These are phyloP conservation scores for Papilio glaucus DNA, from an alignment of 1,140 invertebrate genomes.

Conservation along the genomic window DNA sequence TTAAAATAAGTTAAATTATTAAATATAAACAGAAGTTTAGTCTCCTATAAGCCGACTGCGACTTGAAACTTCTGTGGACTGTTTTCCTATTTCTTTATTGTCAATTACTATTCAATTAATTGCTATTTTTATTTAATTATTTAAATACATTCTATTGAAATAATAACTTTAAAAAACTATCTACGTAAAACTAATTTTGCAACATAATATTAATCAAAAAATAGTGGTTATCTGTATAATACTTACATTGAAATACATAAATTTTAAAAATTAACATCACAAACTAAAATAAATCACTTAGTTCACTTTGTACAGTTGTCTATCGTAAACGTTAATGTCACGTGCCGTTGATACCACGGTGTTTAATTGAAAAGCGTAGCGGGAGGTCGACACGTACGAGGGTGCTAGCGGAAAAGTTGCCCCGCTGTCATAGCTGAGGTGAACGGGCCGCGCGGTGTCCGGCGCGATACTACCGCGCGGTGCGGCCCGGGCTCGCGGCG, in stretches of 20 bases:
- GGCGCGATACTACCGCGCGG: slow-evolving; percentile 28
- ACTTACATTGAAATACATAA: background rate
- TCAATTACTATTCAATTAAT: too few relatives aligned
- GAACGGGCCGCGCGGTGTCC: slow-evolving; percentile 13
- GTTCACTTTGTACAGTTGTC: background rate
- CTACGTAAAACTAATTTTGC: too few relatives aligned
- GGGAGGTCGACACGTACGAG: background rate
- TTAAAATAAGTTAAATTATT: background rate
- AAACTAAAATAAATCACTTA: background rate
- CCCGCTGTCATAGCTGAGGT: background rate
- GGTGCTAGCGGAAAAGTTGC: slow-evolving; percentile 20
- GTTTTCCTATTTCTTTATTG: too few relatives aligned
- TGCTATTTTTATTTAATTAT: too few relatives aligned
- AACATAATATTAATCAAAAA: too few relatives aligned
- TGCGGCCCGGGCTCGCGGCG: slow-evolving; percentile 26
- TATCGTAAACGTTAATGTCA: background rate
- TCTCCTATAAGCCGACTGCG: background rate
- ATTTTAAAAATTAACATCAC: slow-evolving; percentile 4
- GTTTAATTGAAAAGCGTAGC: slow-evolving; percentile 20
- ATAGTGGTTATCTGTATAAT: too few relatives aligned
- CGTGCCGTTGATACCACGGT: background rate
- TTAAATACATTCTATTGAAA: too few relatives aligned
- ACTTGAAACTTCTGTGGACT: background rate
- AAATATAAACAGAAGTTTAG: background rate
- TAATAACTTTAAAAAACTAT: too few relatives aligned